These are phyloP conservation scores for Teleogryllus oceanicus DNA, from an alignment of 2,888 invertebrate genomes.

Conservation along the genomic window DNA sequence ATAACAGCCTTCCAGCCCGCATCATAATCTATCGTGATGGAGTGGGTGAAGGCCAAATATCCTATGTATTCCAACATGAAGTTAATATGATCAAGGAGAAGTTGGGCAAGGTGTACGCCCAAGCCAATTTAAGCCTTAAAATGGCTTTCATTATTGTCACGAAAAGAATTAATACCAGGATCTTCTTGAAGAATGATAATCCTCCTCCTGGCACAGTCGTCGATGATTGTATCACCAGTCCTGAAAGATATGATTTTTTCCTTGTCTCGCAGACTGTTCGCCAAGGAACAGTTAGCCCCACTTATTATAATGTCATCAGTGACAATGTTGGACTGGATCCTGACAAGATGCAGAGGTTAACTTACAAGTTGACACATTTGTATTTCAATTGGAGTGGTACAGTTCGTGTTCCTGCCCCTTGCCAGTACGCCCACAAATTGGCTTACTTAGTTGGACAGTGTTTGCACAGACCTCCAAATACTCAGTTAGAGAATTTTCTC, in stretches of 20 bases:
- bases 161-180: constrained; percentile 78
- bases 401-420: constrained; percentile 85
- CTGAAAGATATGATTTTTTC: constrained; percentile 81
- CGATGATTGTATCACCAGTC: constrained; percentile 79
- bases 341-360: constrained; percentile 74
- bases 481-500: constrained; percentile 58
- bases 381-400: constrained; percentile 87
- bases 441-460: constrained; percentile 83
- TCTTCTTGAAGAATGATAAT: constrained; percentile 60
- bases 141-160: constrained; percentile 82
- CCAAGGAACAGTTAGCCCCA: constrained; percentile 88
- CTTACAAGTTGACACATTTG: constrained; percentile 82
- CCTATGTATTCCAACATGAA: constrained; percentile 73
- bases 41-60: constrained; percentile 88
- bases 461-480: constrained; percentile 64
- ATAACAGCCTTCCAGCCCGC: constrained; percentile 57
- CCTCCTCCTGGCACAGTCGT: constrained; percentile 85
- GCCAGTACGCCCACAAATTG: constrained; percentile 91
- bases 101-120: constrained; percentile 54
- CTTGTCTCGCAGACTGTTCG: constrained; percentile 80
- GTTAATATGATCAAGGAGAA: constrained; percentile 53
- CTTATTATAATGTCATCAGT: constrained; percentile 80
- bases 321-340: constrained; percentile 66
- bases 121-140: constrained; percentile 42
- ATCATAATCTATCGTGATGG: constrained; percentile 91